phyloP scores from a whole-genome alignment of 2,888 invertebrate species.

The Rotaria magnacalcarata region DNA sequence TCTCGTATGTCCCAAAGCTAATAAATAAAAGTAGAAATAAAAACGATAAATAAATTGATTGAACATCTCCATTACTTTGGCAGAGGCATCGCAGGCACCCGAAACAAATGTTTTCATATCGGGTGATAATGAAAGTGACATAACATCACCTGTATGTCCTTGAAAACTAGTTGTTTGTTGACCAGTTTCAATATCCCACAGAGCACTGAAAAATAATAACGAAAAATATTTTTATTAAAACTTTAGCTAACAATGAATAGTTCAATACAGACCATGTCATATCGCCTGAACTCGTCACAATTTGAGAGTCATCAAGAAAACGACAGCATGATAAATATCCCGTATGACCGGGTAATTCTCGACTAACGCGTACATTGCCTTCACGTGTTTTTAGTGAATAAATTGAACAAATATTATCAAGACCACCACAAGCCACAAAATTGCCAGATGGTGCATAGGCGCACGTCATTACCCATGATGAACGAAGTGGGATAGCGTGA shows the following conservation, averaged over 20 bases:
- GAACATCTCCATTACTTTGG: conserved; percentile 65
- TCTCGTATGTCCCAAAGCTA: conserved; percentile 96
- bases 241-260: no score
- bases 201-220: conserved; percentile 64
- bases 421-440: conserved; percentile 97
- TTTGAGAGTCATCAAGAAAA: conserved; percentile 98
- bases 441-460: conserved; percentile 98
- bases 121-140: conserved; percentile 94
- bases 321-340: conserved; percentile 99
- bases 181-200: conserved; percentile 99
- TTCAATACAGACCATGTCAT: conserved; percentile 73
- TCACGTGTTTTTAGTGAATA: conserved; percentile 64
- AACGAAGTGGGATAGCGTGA: conserved; percentile 97
- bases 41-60: not conserved
- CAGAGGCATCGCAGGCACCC: conserved; percentile 97
- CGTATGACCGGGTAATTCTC: conserved; percentile 97
- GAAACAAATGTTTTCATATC: conserved; percentile 98
- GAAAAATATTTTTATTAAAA: not conserved
- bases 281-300: conserved; percentile 97
- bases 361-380: conserved; percentile 95
- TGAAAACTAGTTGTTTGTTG: conserved; percentile 98
- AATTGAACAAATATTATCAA: conserved; percentile 99
- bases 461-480: conserved; percentile 99
- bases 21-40: not conserved
- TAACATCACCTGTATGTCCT: conserved; percentile 98